Conservation (phyloP, 2,113 vertebrate genomes). For the Erythrolamprus reginae region DNA sequence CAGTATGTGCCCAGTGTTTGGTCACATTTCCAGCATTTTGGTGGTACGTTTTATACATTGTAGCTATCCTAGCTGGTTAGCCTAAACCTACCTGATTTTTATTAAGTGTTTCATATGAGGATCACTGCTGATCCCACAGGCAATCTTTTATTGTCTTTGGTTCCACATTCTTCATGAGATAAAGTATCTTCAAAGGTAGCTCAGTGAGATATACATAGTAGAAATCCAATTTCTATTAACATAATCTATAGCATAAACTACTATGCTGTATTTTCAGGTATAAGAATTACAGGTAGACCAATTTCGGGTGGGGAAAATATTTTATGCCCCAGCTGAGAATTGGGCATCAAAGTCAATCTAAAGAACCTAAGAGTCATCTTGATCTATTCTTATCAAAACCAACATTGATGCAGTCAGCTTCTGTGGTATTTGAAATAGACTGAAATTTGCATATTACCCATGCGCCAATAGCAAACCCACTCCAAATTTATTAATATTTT, state of each 20-base stretch:
- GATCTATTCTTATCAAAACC: not conserved
- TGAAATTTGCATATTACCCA: not conserved
- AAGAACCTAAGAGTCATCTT: not conserved
- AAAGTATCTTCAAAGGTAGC: not conserved
- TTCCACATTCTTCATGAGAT: not conserved
- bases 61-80: too few species aligned
- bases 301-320: not conserved
- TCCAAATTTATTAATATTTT: not conserved
- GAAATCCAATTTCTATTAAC: not conserved
- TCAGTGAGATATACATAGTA: not conserved
- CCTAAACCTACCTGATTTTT: not conserved
- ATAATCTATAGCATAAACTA: not conserved
- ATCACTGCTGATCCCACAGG: not conserved
- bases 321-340: not conserved
- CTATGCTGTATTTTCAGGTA: not conserved
- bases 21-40: too few species aligned
- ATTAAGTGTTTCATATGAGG: not conserved
- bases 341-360: not conserved
- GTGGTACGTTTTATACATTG: too few species aligned
- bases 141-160: not conserved
- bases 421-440: not conserved
- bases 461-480: not conserved
- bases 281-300: not conserved
- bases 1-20: too few species aligned
- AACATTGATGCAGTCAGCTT: not conserved